Evolutionary conservation across 2,113 vertebrate genomes (phyloP).

Genomic region (Junco hyemalis): DNA sequence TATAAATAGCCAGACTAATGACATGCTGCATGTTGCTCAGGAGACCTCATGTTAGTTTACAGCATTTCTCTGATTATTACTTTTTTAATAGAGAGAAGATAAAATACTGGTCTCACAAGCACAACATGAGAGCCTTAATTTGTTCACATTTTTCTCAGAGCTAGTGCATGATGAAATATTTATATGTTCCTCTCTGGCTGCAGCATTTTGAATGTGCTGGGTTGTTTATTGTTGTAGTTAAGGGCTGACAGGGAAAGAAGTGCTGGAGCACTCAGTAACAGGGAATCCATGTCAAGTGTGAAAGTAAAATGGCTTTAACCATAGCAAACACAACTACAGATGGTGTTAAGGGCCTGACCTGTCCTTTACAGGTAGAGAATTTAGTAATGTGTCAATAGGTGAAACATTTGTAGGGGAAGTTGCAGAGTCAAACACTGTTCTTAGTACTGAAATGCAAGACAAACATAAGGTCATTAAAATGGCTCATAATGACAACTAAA

Average conservation of each 20-base stretch:
- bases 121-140: conserved; percentile 38
- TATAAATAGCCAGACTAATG: conserved; percentile 72
- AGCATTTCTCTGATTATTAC: conserved; percentile 63
- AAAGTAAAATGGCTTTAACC: not conserved
- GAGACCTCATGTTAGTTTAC: conserved; percentile 60
- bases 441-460: not conserved
- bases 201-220: conserved; percentile 8
- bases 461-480: not conserved
- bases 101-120: conserved; percentile 60
- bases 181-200: conserved; percentile 45
- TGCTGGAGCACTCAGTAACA: not conserved
- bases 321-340: not conserved
- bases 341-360: not conserved
- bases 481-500: not conserved
- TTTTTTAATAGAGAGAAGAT: conserved; percentile 59
- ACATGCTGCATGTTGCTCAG: conserved; percentile 60
- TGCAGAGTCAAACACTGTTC: not conserved
- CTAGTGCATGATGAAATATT: conserved; percentile 61
- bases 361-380: not conserved
- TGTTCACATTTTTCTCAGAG: conserved; percentile 57
- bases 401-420: not conserved
- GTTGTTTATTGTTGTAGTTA: conserved; percentile 39
- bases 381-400: not conserved
- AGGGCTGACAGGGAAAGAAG: not conserved
- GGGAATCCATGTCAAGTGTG: not conserved